These are phyloP conservation scores for Salarias fasciatus DNA, from an alignment of 2,797 vertebrate genomes.

Conservation along the genomic window DNA sequence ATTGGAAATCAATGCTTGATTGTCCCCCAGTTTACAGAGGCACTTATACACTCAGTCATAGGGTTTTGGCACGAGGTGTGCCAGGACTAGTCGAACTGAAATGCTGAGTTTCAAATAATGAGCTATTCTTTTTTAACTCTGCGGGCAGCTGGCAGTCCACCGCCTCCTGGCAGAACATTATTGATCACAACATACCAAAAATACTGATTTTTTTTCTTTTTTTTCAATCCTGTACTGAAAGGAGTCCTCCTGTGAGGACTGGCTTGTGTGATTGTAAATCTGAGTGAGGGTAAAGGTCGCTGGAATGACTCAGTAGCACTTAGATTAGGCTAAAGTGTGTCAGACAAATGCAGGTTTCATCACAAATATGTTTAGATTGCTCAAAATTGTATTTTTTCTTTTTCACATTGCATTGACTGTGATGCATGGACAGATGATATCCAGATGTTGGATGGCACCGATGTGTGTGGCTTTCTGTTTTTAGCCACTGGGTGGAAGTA, in stretches of 20 bases:
- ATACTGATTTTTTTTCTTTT: conserved; percentile 4
- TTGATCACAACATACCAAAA: conserved; percentile 28
- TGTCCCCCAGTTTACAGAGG: conserved; percentile 48
- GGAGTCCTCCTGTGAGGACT: neutral
- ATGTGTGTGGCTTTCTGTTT: conserved; percentile 16
- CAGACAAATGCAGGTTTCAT: too few species aligned
- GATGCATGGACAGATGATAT: neutral
- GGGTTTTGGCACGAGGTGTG: conserved; percentile 22
- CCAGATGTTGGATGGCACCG: neutral
- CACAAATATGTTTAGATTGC: too few species aligned
- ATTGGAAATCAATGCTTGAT: conserved; percentile 57
- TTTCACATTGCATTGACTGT: too few species aligned
- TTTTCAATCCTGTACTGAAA: neutral
- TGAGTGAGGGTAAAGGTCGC: neutral
- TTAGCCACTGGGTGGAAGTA: conserved; percentile 71
- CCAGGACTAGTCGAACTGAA: conserved; percentile 49
- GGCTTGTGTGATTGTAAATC: conserved; percentile 18
- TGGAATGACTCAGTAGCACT: too few species aligned
- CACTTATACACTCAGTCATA: conserved; percentile 24
- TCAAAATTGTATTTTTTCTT: too few species aligned
- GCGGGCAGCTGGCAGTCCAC: conserved; percentile 27
- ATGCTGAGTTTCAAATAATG: conserved; percentile 61
- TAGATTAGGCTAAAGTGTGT: conserved; percentile 1
- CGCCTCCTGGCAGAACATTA: conserved; percentile 27
- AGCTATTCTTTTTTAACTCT: conserved; percentile 46